Conservation (phyloP, 2,113 vertebrate genomes). For the Hydrolagus affinis region DNA sequence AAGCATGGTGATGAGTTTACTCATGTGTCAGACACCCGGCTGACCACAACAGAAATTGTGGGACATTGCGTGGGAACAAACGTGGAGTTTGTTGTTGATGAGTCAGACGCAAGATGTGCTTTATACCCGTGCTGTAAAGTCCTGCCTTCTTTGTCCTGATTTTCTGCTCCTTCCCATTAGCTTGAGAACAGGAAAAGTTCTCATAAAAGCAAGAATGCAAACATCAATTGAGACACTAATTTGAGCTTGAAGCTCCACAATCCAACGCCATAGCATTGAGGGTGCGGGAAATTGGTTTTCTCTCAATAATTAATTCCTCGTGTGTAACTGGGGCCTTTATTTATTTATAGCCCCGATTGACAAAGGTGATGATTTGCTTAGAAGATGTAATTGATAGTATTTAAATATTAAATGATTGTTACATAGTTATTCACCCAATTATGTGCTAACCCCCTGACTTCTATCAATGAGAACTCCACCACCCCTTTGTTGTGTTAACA, state of each 20-base stretch:
- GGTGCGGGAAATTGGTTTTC: background rate
- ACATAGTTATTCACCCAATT: background rate
- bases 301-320: background rate
- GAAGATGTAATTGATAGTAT: background rate
- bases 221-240: background rate
- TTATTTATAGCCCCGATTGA: background rate
- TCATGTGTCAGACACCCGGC: no score
- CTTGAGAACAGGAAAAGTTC: background rate
- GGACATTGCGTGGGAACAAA: no score
- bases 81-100: no score
- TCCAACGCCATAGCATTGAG: background rate
- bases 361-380: background rate
- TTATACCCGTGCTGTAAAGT: no score
- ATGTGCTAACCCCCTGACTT: background rate
- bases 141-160: no score
- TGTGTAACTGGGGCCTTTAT: background rate
- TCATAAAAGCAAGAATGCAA: background rate
- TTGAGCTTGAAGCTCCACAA: no score
- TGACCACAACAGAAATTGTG: no score
- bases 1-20: no score
- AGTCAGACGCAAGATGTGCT: no score
- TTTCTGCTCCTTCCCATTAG: background rate
- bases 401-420: background rate
- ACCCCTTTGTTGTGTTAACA: background rate
- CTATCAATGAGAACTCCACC: background rate